phyloP scores from a whole-genome alignment of 2,888 invertebrate genomes.

The Platycnemis pennipes region DNA sequence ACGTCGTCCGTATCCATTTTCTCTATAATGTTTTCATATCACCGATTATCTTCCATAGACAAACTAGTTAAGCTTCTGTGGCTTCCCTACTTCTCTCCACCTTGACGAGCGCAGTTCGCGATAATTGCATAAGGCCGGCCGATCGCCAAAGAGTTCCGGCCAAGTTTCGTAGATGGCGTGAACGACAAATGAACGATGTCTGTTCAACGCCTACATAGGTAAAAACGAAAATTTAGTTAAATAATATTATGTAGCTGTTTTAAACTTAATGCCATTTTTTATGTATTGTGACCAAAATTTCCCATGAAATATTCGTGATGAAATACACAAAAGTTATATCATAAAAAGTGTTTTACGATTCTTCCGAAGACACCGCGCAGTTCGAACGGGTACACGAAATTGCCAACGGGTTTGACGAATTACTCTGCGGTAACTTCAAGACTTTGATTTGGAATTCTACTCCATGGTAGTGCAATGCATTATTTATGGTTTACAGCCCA shows the following conservation, averaged over 20 bases:
- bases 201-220: too few species aligned
- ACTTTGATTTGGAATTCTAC: too few species aligned
- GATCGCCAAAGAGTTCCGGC: background rate
- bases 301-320: too few species aligned
- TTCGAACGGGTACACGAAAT: too few species aligned
- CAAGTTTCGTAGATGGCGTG: slow-evolving; percentile 42
- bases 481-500: too few species aligned
- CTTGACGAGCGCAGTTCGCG: background rate
- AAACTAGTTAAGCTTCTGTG: background rate
- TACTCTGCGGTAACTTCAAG: too few species aligned
- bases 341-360: too few species aligned
- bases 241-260: background rate
- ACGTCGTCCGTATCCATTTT: slow-evolving; percentile 87
- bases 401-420: too few species aligned
- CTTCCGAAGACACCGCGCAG: too few species aligned
- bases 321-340: too few species aligned
- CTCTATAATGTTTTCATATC: background rate
- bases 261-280: background rate
- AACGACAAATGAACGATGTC: background rate
- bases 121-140: slow-evolving; percentile 51
- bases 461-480: too few species aligned
- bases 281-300: background rate
- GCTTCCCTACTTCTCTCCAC: background rate
- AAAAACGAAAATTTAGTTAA: background rate
- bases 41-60: background rate